Evolutionary conservation across 2,797 vertebrate species (phyloP), one percentile per base, ranked within the genome.

Genomic region (Allobates femoralis): DNA sequence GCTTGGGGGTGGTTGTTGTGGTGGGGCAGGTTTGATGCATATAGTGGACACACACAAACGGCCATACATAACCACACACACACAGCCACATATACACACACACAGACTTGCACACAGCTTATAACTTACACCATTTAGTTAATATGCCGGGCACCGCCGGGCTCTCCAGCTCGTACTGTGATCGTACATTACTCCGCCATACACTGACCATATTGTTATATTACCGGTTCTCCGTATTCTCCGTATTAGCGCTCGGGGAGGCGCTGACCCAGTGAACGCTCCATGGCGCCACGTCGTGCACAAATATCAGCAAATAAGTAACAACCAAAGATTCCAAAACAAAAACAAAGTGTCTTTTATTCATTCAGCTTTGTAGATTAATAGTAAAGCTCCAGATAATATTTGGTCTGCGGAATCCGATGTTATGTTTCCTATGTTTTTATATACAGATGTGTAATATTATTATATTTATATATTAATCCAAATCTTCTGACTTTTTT

Each of bases 391-490:
- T 19, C 1, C 12, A 46, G 10, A 32, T 53, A 77, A 32, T 19
- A 8, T 32, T 77, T 55, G 51, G 26, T 28, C 74, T 55, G 18
- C 55, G n/a, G 7, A 32, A 21, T 77, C 19, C 74, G 19, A 19
- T 76, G n/a, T 55, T 19, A 11, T 32, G 32, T 23, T 53, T 28
- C 7, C 3, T 55, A 30, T 30, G 55, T 14, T 30, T 55, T 53
- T 77, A 55, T 77, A 58, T 73, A 71, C 56, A 30, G 67, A 37
- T 37, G 12, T 18, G 21, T 62, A 32, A 58, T 56, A 60, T 21
- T 71, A 71, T 55, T 41, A 73, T 41, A 73, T 74, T 83, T 74
- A 83, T 83, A 83, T 83, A 83, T 83, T 83, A 73, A 30, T 77
- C 74, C 74, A 55, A 77, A 77, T 77, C 74, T 80, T 79, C 16